Percentiles rank a stretch among this genome's conserved stretches.
phyloP scores from a whole-genome alignment of 2,113 vertebrate genomes.

The Chionodraco myersi region DNA sequence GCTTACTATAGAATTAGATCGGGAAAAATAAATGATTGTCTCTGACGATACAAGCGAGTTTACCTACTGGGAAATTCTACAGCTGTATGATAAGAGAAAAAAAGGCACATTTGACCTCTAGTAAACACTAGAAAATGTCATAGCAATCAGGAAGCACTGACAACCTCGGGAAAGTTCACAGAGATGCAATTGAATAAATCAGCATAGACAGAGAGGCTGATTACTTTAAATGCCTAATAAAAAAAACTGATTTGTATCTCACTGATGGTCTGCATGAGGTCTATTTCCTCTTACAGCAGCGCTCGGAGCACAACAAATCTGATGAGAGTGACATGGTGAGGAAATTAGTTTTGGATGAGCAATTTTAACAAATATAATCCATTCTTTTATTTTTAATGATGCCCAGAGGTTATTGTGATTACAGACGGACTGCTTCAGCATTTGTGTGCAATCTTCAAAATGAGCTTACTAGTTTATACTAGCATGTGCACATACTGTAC shows the following conservation, averaged over 20 bases:
- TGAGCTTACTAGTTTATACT: constrained; percentile 44
- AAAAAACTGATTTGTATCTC: constrained; percentile 41
- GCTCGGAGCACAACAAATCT: constrained; percentile 45
- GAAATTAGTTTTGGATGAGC: constrained; percentile 63
- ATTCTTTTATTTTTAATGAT: constrained; percentile 47
- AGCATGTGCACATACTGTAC: constrained; percentile 19
- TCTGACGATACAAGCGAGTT: neutral
- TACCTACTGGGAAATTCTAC: constrained; percentile 18
- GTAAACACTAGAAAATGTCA: constrained; percentile 27
- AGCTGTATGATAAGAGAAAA: constrained; percentile 4
- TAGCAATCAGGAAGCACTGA: constrained; percentile 2
- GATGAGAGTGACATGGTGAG: constrained; percentile 38
- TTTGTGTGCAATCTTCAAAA: constrained; percentile 44
- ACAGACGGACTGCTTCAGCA: constrained; percentile 10
- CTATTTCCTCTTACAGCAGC: constrained; percentile 38
- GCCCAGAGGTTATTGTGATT: constrained; percentile 53
- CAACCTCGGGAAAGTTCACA: constrained; percentile 14
- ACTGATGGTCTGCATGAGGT: constrained; percentile 22
- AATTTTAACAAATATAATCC: constrained; percentile 43
- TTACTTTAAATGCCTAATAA: constrained; percentile 33
- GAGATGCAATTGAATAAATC: constrained; percentile 30
- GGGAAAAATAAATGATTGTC: neutral
- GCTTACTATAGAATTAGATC: neutral
- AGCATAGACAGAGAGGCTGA: constrained; percentile 24
- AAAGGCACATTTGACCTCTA: constrained; percentile 44